A percentile compares a stretch with the other conserved stretches of the same genome.
These are phyloP conservation scores for Herpetotheres cachinnans DNA, from an alignment of 2,113 vertebrate species.

Conservation along the genomic window DNA sequence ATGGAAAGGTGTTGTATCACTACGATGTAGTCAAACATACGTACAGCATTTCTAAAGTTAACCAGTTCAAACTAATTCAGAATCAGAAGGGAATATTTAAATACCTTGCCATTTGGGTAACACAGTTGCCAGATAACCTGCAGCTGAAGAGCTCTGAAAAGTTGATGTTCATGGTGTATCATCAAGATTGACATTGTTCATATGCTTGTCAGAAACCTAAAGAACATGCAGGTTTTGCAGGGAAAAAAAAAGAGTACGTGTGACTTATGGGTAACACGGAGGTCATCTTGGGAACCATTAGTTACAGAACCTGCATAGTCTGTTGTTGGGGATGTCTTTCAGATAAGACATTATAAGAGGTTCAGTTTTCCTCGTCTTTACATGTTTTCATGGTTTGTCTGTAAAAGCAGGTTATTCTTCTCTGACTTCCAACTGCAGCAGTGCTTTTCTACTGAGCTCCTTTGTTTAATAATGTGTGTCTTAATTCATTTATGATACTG, in stretches of 20 bases:
- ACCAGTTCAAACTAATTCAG: neutral
- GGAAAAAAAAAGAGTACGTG: fast-evolving
- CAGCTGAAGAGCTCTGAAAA: neutral
- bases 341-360: fast-evolving
- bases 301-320: neutral
- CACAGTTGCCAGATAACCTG: neutral
- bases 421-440: neutral
- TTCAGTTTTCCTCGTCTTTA: neutral
- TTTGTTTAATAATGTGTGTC: neutral
- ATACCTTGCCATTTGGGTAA: neutral
- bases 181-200: neutral
- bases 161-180: neutral
- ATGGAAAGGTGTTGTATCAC: neutral
- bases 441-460: neutral
- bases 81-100: neutral
- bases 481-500: neutral
- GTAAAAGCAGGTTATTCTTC: neutral
- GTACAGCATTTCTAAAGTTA: neutral
- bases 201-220: neutral
- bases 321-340: too few species aligned
- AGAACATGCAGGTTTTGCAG: neutral
- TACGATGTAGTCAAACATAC: neutral
- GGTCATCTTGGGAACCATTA: fast-evolving
- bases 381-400: neutral
- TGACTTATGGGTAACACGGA: neutral